Percentiles rank a stretch among this genome's conserved stretches.
phyloP scores from a whole-genome alignment of 1,140 invertebrate genomes.

The Vanessa tameamea region DNA sequence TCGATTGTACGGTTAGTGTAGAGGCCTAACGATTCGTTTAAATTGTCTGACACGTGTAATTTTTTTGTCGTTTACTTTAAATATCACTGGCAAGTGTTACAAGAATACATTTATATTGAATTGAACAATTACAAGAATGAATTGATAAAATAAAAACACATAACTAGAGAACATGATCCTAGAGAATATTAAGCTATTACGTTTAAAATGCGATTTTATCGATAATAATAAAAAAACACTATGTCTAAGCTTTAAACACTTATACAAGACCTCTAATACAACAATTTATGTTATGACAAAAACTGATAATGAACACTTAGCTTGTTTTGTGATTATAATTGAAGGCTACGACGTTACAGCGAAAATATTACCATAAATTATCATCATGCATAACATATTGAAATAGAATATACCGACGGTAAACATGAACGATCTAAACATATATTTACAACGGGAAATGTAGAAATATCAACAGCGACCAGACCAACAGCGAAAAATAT shows the following conservation, averaged over 20 bases:
- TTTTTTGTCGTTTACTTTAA: not conserved
- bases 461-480: not conserved
- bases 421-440: slow-evolving; percentile 13
- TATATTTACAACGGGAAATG: not conserved
- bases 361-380: slow-evolving; percentile 25
- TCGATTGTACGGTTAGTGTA: slow-evolving; percentile 24
- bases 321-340: slow-evolving; percentile 24
- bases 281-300: slow-evolving; percentile 28
- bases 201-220: not conserved
- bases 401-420: slow-evolving; percentile 18
- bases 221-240: slow-evolving; percentile 8
- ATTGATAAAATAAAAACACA: not conserved
- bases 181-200: not conserved
- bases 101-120: not conserved
- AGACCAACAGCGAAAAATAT: not conserved
- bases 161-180: not conserved
- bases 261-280: slow-evolving; percentile 25
- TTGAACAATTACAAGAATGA: not conserved
- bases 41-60: not conserved
- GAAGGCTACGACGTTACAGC: slow-evolving; percentile 29
- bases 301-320: slow-evolving; percentile 27
- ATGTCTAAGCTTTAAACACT: slow-evolving; percentile 17
- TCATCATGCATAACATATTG: slow-evolving; percentile 25
- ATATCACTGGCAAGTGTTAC: too few relatives aligned
- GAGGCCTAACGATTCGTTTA: slow-evolving; percentile 1